phyloP scores from a whole-genome alignment of 2,888 invertebrate genomes.

The Xestia ashworthii region DNA sequence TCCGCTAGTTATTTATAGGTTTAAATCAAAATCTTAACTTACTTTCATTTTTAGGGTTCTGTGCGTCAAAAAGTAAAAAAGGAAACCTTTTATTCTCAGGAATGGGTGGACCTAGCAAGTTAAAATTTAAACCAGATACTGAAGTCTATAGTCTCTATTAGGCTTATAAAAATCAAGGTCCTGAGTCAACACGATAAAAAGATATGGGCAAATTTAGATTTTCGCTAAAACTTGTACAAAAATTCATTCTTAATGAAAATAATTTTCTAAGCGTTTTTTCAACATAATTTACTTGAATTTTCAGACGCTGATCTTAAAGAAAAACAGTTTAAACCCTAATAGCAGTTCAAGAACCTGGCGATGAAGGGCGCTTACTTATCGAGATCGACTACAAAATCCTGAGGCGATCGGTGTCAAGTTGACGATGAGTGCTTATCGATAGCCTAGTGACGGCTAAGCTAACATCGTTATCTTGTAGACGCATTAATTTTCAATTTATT shows the following conservation, averaged over 20 bases:
- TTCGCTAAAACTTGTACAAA: too few species aligned
- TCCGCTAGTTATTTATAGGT: too few species aligned
- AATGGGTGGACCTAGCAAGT: too few species aligned
- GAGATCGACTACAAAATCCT: conserved; percentile 34
- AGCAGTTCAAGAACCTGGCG: background rate
- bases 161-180: too few species aligned
- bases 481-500: conserved; percentile 14
- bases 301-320: background rate
- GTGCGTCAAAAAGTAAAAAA: too few species aligned
- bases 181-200: too few species aligned
- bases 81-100: too few species aligned
- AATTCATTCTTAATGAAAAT: background rate
- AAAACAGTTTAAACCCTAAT: conserved; percentile 29
- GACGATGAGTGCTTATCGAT: conserved; percentile 50
- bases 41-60: too few species aligned
- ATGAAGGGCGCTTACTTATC: conserved; percentile 30
- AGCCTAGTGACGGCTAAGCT: conserved; percentile 5
- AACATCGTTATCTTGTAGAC: conserved; percentile 22
- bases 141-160: too few species aligned
- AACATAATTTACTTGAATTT: background rate
- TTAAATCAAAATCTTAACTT: too few species aligned
- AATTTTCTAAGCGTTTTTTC: background rate
- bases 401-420: conserved; percentile 30
- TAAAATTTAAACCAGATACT: too few species aligned
- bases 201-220: too few species aligned